Base-by-base conservation (phyloP, 1,140 invertebrate genomes). In the Rhyzopertha dominica region DNA sequence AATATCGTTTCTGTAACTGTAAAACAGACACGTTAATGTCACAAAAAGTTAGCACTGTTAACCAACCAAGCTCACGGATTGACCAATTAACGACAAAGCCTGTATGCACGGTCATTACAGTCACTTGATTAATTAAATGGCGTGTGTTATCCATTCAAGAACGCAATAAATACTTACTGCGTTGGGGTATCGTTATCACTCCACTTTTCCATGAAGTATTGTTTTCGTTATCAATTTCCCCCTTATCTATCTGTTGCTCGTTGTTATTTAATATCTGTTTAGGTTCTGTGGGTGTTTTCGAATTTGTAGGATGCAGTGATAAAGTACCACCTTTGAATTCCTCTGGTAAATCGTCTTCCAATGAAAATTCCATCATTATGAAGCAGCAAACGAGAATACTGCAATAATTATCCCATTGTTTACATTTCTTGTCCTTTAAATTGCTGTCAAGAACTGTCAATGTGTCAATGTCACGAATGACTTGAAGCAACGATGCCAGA, bases 301-400 rank as follows among this genome's bases (percentile, higher is more conserved):
- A n/a, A 9, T 34, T 48, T 23, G 51, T 54, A 8, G 52, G 47
- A 40, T 49, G 43, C 22, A 65, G 53, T 50, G 53, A 40, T 43
- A 63, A 51, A 25, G 56, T 61, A 22, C 58, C 56, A 16, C 61
- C 61, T 48, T 52, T 58, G 46, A 65, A 65, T 52, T 62, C 59
- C 16, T 60, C 55, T 16, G 53, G 49, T 17, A 60, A 44, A 36
- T 65, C 63, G 20, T 65, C 63, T 36, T 63, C 61, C 10, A 63
- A 49, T n/a, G n/a, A n/a, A n/a, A n/a, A n/a, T n/a, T n/a, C n/a
- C n/a, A n/a, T n/a, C n/a, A n/a, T n/a, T n/a, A n/a, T n/a, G n/a
- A n/a, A n/a, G n/a, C n/a, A n/a, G n/a, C n/a, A n/a, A n/a, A n/a
- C n/a, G n/a, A n/a, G n/a, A n/a, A n/a, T n/a, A n/a, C n/a, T n/a